Conservation (phyloP, 2,888 invertebrate species). For the Ctena decussata region DNA sequence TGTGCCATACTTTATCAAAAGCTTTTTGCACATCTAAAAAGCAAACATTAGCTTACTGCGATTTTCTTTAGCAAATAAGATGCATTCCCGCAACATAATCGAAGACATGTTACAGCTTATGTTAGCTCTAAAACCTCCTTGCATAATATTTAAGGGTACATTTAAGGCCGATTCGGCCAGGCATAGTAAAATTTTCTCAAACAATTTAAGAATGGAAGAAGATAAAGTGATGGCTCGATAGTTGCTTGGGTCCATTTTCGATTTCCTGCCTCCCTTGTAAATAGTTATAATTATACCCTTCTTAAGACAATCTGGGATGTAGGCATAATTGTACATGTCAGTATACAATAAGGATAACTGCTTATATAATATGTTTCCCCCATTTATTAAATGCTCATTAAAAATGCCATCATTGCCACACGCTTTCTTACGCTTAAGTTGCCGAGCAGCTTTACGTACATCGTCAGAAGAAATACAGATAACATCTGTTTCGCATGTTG, state of each 20-base stretch:
- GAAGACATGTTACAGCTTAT: conserved; percentile 8
- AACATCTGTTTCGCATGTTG: no score
- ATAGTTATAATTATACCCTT: background rate
- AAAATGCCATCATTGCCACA: background rate
- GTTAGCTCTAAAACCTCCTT: background rate
- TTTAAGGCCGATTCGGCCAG: background rate
- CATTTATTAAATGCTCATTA: no score
- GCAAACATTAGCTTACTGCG: conserved; percentile 7
- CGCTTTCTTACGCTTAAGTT: background rate
- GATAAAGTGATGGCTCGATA: background rate
- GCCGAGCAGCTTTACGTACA: background rate
- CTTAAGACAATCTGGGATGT: background rate
- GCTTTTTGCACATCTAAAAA: conserved; percentile 24
- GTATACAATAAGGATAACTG: no score
- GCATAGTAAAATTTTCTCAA: background rate
- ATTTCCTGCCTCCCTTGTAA: background rate
- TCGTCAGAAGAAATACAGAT: background rate
- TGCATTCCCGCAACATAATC: background rate
- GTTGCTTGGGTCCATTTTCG: background rate
- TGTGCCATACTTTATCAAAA: conserved; percentile 11
- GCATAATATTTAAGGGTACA: background rate
- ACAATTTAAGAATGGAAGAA: conserved; percentile 8
- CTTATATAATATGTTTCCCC: no score
- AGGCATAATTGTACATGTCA: no score
- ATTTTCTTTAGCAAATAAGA: conserved; percentile 9